A percentile compares a stretch with the other conserved stretches of the same genome.
Conservation (phyloP, 1,140 invertebrate genomes). For the Papilio helenus region DNA sequence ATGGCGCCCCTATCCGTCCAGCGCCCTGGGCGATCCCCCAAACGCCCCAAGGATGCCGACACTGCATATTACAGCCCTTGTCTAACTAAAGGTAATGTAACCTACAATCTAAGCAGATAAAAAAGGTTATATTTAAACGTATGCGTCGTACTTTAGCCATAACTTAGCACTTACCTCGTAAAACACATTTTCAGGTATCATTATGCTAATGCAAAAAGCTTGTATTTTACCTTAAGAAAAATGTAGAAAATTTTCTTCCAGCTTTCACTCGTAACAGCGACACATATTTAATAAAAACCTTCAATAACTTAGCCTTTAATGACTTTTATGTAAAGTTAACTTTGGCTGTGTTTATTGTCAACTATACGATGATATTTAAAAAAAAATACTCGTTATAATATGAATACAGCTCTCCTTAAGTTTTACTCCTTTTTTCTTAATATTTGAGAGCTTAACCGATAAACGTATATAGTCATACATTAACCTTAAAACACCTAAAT, state of each 20-base stretch:
- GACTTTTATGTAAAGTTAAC: background rate
- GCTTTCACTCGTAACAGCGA: background rate
- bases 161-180: conserved; percentile 20
- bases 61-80: background rate
- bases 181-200: conserved; percentile 29
- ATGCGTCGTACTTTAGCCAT: background rate
- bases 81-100: background rate
- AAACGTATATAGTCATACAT: too few relatives aligned
- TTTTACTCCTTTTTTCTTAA: too few relatives aligned
- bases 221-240: conserved; percentile 12
- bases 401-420: too few relatives aligned
- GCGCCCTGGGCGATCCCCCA: too few relatives aligned
- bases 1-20: too few relatives aligned
- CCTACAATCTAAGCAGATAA: background rate
- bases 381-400: conserved; percentile 47
- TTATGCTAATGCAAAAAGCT: conserved; percentile 21
- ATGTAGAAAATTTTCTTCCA: background rate
- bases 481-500: too few relatives aligned
- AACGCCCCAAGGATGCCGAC: too few relatives aligned
- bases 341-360: background rate
- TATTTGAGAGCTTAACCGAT: too few relatives aligned
- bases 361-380: background rate
- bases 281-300: background rate
- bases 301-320: conserved; percentile 11
- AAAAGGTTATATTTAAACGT: conserved; percentile 13